These are phyloP conservation scores for Solenopsis invicta DNA, from an alignment of 1,140 invertebrate species.

Conservation along the genomic window DNA sequence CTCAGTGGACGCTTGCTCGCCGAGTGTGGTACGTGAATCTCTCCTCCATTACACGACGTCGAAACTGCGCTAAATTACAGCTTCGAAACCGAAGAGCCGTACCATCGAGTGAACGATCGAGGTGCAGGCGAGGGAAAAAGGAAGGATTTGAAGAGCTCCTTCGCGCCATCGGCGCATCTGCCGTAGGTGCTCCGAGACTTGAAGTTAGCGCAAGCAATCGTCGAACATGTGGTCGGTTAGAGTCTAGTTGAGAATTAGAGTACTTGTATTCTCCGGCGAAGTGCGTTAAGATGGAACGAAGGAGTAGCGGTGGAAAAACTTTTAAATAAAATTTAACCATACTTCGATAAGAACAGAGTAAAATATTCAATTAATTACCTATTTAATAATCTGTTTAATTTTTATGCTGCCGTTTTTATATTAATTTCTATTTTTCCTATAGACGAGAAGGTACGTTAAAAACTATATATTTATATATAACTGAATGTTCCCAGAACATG, in stretches of 20 bases:
- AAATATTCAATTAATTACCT: not conserved
- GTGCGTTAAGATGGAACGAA: constrained; percentile 6
- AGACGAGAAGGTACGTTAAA: not conserved
- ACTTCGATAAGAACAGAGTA: not conserved
- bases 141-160: constrained; percentile 61
- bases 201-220: constrained; percentile 29
- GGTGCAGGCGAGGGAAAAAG: constrained; percentile 18
- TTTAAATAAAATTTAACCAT: not conserved
- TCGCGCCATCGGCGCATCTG: constrained; percentile 56
- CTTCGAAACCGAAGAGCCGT: constrained; percentile 67
- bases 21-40: constrained; percentile 49
- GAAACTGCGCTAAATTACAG: constrained; percentile 76
- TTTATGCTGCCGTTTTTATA: not conserved
- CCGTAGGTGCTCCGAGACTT: constrained; percentile 2
- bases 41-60: constrained; percentile 58
- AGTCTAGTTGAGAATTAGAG: constrained; percentile 51
- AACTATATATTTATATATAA: not conserved
- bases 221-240: constrained; percentile 35
- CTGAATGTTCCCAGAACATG: not conserved
- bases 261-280: constrained; percentile 13
- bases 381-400: not conserved
- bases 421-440: not conserved
- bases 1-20: not conserved
- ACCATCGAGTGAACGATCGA: not conserved
- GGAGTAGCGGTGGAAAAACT: not conserved